Percentiles rank a stretch among this genome's conserved stretches.
phyloP scores from a whole-genome alignment of 2,888 invertebrate genomes.

The Drosophila flavopinicola region DNA sequence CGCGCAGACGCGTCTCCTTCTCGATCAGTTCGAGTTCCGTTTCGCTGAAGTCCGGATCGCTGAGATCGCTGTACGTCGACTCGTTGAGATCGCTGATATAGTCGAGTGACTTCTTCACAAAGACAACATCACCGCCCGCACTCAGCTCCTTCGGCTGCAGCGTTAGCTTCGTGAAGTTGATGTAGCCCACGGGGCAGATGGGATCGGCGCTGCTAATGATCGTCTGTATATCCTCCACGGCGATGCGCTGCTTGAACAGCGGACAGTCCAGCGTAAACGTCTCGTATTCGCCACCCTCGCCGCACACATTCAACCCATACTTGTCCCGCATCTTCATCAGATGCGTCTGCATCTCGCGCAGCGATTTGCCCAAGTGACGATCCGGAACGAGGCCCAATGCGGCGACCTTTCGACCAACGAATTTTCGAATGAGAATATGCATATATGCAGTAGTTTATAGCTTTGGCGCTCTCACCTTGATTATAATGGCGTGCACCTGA shows the following conservation, averaged over 20 bases:
- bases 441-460: background rate
- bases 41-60: slow-evolving; percentile 88
- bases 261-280: slow-evolving; percentile 99
- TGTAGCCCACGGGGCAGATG: slow-evolving; percentile 97
- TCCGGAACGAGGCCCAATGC: slow-evolving; percentile 94
- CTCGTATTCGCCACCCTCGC: slow-evolving; percentile 99
- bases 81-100: slow-evolving; percentile 87
- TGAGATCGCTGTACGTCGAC: slow-evolving; percentile 87
- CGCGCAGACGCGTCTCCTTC: slow-evolving; percentile 84
- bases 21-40: slow-evolving; percentile 87
- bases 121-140: slow-evolving; percentile 81
- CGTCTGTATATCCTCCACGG: slow-evolving; percentile 93
- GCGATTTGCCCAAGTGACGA: slow-evolving; percentile 93
- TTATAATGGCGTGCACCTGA: slow-evolving; percentile 96
- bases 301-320: slow-evolving; percentile 97
- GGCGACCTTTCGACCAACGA: no score
- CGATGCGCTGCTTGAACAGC: slow-evolving; percentile 94
- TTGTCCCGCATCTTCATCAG: slow-evolving; percentile 95
- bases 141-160: slow-evolving; percentile 88
- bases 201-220: slow-evolving; percentile 96
- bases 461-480: slow-evolving; percentile 89
- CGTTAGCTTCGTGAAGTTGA: slow-evolving; percentile 93
- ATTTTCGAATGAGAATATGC: no score
- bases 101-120: slow-evolving; percentile 87
- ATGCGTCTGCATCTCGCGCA: slow-evolving; percentile 94